Percentiles rank a stretch among this genome's conserved stretches.
Conservation (phyloP, 2,113 vertebrate species). For the Thomomys bottae region DNA sequence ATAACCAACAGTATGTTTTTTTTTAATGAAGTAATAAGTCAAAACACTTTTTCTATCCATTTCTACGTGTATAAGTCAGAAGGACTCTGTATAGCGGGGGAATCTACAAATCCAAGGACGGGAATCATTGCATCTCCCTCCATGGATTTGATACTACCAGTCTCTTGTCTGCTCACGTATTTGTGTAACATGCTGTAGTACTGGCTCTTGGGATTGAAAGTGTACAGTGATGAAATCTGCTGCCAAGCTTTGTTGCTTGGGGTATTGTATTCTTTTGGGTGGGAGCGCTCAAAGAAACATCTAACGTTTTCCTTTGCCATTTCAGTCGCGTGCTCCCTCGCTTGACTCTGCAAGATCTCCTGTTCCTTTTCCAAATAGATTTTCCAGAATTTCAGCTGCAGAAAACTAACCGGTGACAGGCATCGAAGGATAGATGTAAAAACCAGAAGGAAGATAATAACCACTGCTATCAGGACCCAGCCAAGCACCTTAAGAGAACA, state of each 20-base stretch:
- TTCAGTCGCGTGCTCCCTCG: conserved; percentile 80
- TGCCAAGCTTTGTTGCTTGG: conserved; percentile 85
- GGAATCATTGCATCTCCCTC: background rate
- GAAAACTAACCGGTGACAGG: conserved; percentile 84
- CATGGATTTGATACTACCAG: rapidly evolving
- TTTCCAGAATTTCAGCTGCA: conserved; percentile 88
- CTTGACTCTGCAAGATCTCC: conserved; percentile 76
- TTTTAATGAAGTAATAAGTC: background rate
- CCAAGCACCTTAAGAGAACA: conserved; percentile 86
- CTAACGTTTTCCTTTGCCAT: conserved; percentile 87
- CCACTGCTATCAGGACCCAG: conserved; percentile 85
- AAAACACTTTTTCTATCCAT: background rate
- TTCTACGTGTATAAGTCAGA: background rate
- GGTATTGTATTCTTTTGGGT: conserved; percentile 45
- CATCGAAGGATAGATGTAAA: conserved; percentile 79
- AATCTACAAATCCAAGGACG: conserved; percentile 80
- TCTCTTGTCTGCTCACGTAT: conserved; percentile 56
- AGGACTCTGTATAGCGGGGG: rapidly evolving
- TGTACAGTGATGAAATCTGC: conserved; percentile 84
- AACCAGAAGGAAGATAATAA: conserved; percentile 76
- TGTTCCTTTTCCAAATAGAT: conserved; percentile 84
- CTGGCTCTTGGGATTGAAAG: conserved; percentile 66
- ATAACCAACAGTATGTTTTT: background rate
- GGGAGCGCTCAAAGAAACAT: conserved; percentile 85
- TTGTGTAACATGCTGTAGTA: conserved; percentile 88